phyloP scores from a whole-genome alignment of 2,797 vertebrate species.

The Cynopterus sphinx region DNA sequence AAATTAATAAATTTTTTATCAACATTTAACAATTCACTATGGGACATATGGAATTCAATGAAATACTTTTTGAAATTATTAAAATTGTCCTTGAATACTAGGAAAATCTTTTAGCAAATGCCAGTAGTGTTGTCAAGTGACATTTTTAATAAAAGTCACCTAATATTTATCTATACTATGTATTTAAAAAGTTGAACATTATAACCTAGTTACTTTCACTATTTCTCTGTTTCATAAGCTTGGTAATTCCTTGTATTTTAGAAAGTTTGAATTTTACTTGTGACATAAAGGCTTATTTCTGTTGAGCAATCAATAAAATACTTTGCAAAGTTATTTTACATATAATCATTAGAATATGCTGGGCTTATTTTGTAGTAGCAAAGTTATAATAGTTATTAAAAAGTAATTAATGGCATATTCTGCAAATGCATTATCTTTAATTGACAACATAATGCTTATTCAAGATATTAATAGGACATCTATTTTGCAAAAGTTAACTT shows the following conservation, averaged over 20 bases:
- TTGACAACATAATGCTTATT: neutral
- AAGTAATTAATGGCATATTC: neutral
- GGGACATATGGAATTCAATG: neutral
- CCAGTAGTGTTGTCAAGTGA: neutral
- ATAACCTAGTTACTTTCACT: neutral
- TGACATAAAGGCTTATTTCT: neutral
- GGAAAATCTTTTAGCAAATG: constrained; percentile 26
- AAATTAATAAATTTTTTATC: neutral
- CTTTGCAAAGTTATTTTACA: neutral
- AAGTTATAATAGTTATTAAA: neutral
- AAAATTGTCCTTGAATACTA: neutral
- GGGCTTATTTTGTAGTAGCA: neutral
- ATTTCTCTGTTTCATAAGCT: neutral
- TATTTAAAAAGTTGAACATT: constrained; percentile 9
- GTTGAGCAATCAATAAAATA: neutral
- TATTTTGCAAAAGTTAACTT: neutral
- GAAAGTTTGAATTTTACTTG: constrained; percentile 1
- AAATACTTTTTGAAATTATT: neutral
- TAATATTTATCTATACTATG: neutral
- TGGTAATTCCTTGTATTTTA: neutral
- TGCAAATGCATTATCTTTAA: neutral
- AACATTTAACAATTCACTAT: constrained; percentile 30
- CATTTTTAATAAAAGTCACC: constrained; percentile 10
- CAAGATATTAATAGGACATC: neutral
- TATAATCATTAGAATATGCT: neutral